Evolutionary conservation across 2,113 vertebrate species (phyloP), one percentile per base, ranked within the genome.

Genomic region (Numida meleagris): DNA sequence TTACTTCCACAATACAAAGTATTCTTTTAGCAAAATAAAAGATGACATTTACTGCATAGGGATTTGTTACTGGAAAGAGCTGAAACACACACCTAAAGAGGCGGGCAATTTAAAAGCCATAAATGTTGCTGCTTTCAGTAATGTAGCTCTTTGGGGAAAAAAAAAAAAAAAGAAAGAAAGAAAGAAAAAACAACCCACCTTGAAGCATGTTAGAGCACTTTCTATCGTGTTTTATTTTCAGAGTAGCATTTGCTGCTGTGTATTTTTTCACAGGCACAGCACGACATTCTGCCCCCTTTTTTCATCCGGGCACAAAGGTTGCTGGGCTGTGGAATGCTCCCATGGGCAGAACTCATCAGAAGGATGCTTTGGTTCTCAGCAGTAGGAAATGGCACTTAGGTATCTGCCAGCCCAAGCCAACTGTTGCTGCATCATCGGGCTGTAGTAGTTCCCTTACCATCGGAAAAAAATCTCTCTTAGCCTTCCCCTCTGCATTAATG

Each of bases 11-110:
- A 51, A n/a, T 55, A 65, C 78, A 81, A 83, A 36, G 34, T 80
- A 88, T 63, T 20, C 72, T 89, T 95, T 89, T 74, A 81, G n/a
- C 48, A 67, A 91, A 94, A 70, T 77, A 91, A 62, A 88, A 91
- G 34, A 76, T 83, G 68, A 42, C 24, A 45, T 59, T 89, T 71
- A 73, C 77, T 67, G 42, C 57, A 34, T 24, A 61, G 68, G 61
- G 88, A 89, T 72, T 74, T 81, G 51, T 57, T 91, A 29, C 48
- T 36, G 61, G 85, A 90, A 94, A 61, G 24, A 77, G 48, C 50
- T 82, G 50, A 82, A 74, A 67, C 46, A 29, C 38, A 6, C 77
- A 65, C 63, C 61, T 65, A 57, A 91, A 76, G 51, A 83, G 75
- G 88, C 70, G 82, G 40, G 65, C 63, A 51, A 55, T 62, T 50